Evolutionary conservation across 2,888 invertebrate genomes (phyloP), one percentile per base, ranked within the genome.

Genomic region (Ectropis crepuscularia): DNA sequence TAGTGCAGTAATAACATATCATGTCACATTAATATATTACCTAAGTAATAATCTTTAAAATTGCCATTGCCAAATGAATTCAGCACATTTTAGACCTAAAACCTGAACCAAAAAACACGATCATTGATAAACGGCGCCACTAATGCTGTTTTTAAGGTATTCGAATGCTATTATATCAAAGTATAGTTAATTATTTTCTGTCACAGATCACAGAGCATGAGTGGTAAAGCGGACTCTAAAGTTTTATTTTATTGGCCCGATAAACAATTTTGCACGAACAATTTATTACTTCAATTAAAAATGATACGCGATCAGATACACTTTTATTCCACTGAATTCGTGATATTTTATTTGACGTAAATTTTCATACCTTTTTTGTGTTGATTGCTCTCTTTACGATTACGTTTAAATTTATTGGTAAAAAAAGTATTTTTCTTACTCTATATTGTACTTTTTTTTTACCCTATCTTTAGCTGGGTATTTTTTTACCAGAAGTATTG

Each of bases 231-330:
- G 16, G 16, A 28, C 16, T 28, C 16, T 28, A 28, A 67, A 60
- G 37, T 69, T 69, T 60, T 57, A 68, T 68, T 71, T 63, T 68
- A 69, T 67, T 63, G 57, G 46, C 11, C 12, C 42, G 53, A 57
- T 68, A 63, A 48, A 71, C 71, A 69, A 66, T 71, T 57, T 64
- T 38, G 36, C 66, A 63, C 65, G 61, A 41, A 59, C 46, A 67
- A 69, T 71, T 71, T 71, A 71, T 68, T 63, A 50, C 64, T 57
- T 63, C 68, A 69, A 71, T 71, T 71, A 63, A 69, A 71, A 69
- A 49, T 68, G 59, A 65, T 65, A 68, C 65, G 66, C 36, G 41
- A 43, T 53, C 64, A 45, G 59, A 61, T 63, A 65, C 63, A 67
- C 69, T 63, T 68, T 65, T 65, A 63, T 62, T 62, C 53, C 8